These are phyloP conservation scores for Etheostoma spectabile DNA, from an alignment of 2,113 vertebrate species.

Conservation along the genomic window DNA sequence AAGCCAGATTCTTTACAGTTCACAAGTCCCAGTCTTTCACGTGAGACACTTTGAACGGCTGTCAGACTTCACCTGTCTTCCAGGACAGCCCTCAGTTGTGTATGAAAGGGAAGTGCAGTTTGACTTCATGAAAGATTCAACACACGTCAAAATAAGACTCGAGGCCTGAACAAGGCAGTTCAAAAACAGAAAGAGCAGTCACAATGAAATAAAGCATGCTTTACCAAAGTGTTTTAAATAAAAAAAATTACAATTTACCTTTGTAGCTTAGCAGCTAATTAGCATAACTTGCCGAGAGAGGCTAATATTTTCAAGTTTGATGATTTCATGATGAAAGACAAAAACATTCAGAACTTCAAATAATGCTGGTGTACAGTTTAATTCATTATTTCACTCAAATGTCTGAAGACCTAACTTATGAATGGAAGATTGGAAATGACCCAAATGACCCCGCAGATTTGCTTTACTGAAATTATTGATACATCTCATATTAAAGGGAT, in stretches of 20 bases:
- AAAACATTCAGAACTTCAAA: too few relatives aligned
- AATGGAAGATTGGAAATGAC: background rate
- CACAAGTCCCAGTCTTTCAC: conserved; percentile 18
- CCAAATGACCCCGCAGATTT: too few relatives aligned
- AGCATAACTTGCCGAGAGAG: too few relatives aligned
- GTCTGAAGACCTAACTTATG: background rate
- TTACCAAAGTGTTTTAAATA: background rate
- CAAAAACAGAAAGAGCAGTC: background rate
- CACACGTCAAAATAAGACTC: background rate
- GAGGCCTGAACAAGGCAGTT: background rate
- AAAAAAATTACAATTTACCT: too few relatives aligned
- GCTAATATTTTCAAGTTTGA: too few relatives aligned
- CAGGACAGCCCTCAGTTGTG: conserved; percentile 17
- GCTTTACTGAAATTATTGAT: too few relatives aligned
- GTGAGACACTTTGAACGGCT: conserved; percentile 25
- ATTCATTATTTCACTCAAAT: background rate
- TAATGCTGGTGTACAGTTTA: background rate
- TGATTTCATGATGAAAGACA: too few relatives aligned
- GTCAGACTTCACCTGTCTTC: conserved; percentile 31
- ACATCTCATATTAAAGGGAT: background rate
- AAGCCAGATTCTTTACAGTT: background rate
- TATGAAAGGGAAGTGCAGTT: background rate
- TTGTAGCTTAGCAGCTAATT: background rate
- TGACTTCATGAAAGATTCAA: conserved; percentile 18
- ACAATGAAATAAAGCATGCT: background rate